Base-by-base conservation (phyloP, 2,113 vertebrate genomes). In the Triplophysa dalaica region DNA sequence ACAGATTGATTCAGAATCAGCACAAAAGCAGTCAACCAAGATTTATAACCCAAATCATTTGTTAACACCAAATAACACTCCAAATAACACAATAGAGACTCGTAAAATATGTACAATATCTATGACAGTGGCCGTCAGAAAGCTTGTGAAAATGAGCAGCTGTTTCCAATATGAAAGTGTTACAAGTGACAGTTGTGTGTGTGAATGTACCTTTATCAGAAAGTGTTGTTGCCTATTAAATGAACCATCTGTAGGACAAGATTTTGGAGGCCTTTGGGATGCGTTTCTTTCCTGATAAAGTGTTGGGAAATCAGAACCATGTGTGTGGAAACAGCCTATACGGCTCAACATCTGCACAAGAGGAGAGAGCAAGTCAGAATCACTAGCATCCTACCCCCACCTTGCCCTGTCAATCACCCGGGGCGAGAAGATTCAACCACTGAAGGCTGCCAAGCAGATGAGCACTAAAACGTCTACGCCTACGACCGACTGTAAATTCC, bases 211-310 rank as follows among this genome's bases (percentile, higher is more conserved):
- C 73, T 74, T 77, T 82, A 85, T 78, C 75, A 74, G 68, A 58
- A 82, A 82, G 82, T 79, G 80, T 81, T 86, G 66, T 66, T 80
- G 54, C 79, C 81, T 79, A 78, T 85, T 78, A 78, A 81, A 83
- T 8, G 29, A 77, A 81, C 84, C 84, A 85, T 85, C 84, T 85
- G 84, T 81, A 83, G 79, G 81, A 81, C 84, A 85, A 62, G 78
- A 70, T 74, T 75, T 75, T 70, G 38, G 66, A 56, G 65, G 76
- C 81, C 81, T 79, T 67, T 8, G 84, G 81, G 84, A 85, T n/a
- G 22, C 38, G 24, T 60, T 79, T 54, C 43, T 58, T 19, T 58
- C 66, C 78, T 63, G 70, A 78, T 81, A 83, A 75, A 81, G 75
- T 77, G 74, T 75, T 73, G 21, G 75, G 61, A 77, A 81, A 81